Evolutionary conservation across 2,797 vertebrate species (phyloP), one percentile per base, ranked within the genome.

Genomic region (Thunnus albacares): DNA sequence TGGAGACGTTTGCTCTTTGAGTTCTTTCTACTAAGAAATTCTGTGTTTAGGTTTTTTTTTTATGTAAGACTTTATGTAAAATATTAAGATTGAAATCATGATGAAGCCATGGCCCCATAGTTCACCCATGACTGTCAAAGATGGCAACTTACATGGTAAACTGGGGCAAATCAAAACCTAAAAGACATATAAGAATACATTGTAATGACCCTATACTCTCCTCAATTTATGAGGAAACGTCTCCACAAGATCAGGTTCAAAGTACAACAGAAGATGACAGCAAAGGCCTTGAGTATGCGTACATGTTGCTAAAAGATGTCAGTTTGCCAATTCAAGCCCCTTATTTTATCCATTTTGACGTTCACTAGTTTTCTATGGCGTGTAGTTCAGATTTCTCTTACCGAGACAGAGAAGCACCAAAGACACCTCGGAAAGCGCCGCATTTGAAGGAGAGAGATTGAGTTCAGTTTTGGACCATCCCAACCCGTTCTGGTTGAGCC

Each of bases 381-480:
- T n/a, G 43, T 3, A n/a, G 6, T 49, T 33, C 6, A 11, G 41
- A 28, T n/a, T 59, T 28, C 20, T 83, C 92, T 92, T 85, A 97
- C 98, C 97, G 47, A 99, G 96, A 95, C 77, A 99, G 55, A 99
- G 96, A 61, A 99, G 97, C 22, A 98, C 97, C 18, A 94, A 41
- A n/a, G 97, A 98, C 56, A 97, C 95, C 68, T 99, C 97, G 0
- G 95, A 92, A 52, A 98, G 96, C 22, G 94, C 93, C 6, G 96
- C 93, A 0, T 94, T 96, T 0, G 96, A 95, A 17, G 93, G 89
- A 0, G 94, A 93, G 17, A 95, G 90, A 63, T 87, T 85, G 51
- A 95, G 90, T 75, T 98, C 97, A 0, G 94, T 92, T 80, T 96
- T 96, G 92, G 95, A 97, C 97, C 97, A 99, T 67, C 96, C 96